phyloP scores from a whole-genome alignment of 1,140 invertebrate species.

The Popillia japonica region DNA sequence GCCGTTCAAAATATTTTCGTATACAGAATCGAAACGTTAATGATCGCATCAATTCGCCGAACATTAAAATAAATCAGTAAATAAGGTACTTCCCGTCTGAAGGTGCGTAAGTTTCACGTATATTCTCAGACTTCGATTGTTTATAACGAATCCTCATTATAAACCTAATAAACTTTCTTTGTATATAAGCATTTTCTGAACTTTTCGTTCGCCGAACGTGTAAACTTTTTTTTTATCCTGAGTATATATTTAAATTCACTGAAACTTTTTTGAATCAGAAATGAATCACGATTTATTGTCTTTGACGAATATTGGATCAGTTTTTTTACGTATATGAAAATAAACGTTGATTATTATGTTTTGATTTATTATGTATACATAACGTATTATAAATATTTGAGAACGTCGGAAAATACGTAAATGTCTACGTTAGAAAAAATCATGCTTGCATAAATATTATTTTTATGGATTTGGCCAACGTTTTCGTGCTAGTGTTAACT shows the following conservation, averaged over 20 bases:
- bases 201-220: not conserved
- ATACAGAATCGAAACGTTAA: not conserved
- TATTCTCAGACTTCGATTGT: not conserved
- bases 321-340: constrained; percentile 1
- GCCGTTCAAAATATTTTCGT: constrained; percentile 13
- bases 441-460: not conserved
- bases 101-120: not conserved
- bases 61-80: constrained; percentile 4
- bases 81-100: not conserved
- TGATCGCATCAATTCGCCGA: constrained; percentile 7
- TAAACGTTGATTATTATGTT: constrained; percentile 21
- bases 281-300: constrained; percentile 28
- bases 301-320: constrained; percentile 15
- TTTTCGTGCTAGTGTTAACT: too few species aligned
- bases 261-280: constrained; percentile 29
- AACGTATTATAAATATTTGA: not conserved
- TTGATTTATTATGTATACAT: constrained; percentile 11
- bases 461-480: not conserved
- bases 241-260: not conserved
- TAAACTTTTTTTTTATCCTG: not conserved
- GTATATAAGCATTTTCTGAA: constrained; percentile 1
- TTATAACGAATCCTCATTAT: constrained; percentile 1
- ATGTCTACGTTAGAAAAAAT: not conserved
- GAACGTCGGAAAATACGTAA: not conserved
- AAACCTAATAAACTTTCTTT: constrained; percentile 14